phyloP scores from a whole-genome alignment of 2,888 invertebrate genomes.

The Perizoma affinitatum region DNA sequence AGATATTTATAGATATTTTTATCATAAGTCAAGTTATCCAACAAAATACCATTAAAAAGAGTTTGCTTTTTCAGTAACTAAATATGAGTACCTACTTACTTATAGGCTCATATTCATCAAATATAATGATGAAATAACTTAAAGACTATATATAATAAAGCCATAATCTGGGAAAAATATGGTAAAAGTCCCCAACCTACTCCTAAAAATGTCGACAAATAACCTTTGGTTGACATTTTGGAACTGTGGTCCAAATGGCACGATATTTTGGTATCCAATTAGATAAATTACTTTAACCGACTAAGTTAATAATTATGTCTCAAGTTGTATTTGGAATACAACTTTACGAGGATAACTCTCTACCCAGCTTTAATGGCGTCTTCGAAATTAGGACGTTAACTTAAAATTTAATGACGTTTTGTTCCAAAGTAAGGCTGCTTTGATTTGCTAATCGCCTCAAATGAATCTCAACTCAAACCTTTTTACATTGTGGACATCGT shows the following conservation, averaged over 20 bases:
- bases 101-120: not conserved
- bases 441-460: too few relatives aligned
- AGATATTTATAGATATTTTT: too few relatives aligned
- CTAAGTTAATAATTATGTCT: not conserved
- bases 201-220: slow-evolving; percentile 20
- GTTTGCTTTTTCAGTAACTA: too few relatives aligned
- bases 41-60: too few relatives aligned
- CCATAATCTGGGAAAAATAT: slow-evolving; percentile 12
- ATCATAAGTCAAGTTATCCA: too few relatives aligned
- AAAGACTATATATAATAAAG: not conserved
- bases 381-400: too few relatives aligned
- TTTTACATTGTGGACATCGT: too few relatives aligned
- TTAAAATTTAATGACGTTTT: too few relatives aligned
- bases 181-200: slow-evolving; percentile 13
- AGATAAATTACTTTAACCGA: not conserved
- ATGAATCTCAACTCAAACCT: too few relatives aligned
- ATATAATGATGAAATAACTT: too few relatives aligned
- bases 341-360: not conserved
- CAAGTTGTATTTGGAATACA: not conserved
- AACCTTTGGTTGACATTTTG: slow-evolving; percentile 25
- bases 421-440: too few relatives aligned
- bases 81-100: not conserved
- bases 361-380: not conserved
- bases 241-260: not conserved
- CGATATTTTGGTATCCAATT: slow-evolving; percentile 8